Conservation (phyloP, 35 echinoderm and acorn worm species). For the Strongylocentrotus purpuratus region DNA sequence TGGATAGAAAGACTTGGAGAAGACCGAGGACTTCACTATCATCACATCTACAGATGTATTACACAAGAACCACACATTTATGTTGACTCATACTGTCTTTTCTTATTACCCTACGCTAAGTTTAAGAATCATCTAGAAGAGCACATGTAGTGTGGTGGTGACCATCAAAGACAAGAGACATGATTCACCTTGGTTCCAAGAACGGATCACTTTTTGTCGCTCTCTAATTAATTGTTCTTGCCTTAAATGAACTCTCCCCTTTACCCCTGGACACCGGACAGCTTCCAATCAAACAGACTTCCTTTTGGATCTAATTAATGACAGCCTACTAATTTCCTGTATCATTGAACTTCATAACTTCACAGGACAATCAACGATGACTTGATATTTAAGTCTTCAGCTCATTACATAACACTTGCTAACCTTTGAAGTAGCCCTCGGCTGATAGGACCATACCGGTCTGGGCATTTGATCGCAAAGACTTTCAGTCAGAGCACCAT, state of each 20-base stretch:
- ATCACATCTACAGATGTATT: no score
- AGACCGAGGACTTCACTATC: no score
- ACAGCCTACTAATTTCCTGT: constrained; percentile 16
- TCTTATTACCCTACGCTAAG: no score
- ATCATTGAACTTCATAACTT: neutral
- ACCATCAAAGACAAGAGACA: no score
- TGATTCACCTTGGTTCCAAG: neutral
- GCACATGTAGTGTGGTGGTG: no score
- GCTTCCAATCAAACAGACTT: neutral
- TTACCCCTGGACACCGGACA: neutral
- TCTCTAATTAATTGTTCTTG: neutral
- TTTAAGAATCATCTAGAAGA: no score
- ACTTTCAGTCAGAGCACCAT: no score
- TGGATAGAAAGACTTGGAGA: no score
- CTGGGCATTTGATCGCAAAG: no score
- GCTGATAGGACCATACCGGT: neutral
- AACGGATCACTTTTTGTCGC: neutral
- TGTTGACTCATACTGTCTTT: no score
- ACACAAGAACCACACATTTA: no score
- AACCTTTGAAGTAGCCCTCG: neutral
- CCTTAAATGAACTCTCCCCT: neutral
- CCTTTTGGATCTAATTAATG: neutral
- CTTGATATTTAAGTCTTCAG: neutral
- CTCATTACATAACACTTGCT: neutral
- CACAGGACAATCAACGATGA: neutral